Base-by-base conservation (phyloP, 2,888 invertebrate species). In the Tachina lurida region DNA sequence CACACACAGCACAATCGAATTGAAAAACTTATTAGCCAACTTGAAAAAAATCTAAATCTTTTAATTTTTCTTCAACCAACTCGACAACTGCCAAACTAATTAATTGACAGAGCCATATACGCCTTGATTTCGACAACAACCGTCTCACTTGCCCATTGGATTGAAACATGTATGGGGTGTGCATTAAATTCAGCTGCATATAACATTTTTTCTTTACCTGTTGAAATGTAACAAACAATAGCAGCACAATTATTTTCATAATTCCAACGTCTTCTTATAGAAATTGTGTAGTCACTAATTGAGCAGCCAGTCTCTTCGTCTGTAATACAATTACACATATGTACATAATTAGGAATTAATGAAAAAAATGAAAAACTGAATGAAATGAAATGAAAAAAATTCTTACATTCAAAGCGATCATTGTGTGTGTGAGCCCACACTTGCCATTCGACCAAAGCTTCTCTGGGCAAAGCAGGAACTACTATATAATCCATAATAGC, bases 241-340 rank as follows among this genome's bases (percentile, higher is more conserved):
- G 97, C 96, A 2, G 97, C 96, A 83, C 97, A 96, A 86, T 96
- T 96, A 91, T 97, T 97, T 91, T 97, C 97, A 90, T 97, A 97
- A 93, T 97, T 97, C 96, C 97, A 97, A 84, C 97, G 95, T 88
- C 97, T 94, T 71, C 96, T 95, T 88, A 97, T 96, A 13, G 96
- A 96, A 82, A 97, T 96, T 89, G 96, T 96, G 90, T 96, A 96
- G 89, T 96, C 95, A 77, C 96, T 95, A 10, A 97, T 94, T 88
- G 96, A 96, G 91, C 96, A 97, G n/a, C 97, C 97, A 65, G 97
- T 97, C 92, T 97, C 97, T 93, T 97, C 97, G 92, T 97, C 97
- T 97, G 91, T 22, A 88, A 84, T 52, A 62, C 3, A 70, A 52
- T 62, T 31, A 3, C n/a, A 49, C 4, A 65, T 52, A 15, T 22